These are phyloP conservation scores for Acleris cristana DNA, from an alignment of 2,888 invertebrate genomes.

Conservation along the genomic window DNA sequence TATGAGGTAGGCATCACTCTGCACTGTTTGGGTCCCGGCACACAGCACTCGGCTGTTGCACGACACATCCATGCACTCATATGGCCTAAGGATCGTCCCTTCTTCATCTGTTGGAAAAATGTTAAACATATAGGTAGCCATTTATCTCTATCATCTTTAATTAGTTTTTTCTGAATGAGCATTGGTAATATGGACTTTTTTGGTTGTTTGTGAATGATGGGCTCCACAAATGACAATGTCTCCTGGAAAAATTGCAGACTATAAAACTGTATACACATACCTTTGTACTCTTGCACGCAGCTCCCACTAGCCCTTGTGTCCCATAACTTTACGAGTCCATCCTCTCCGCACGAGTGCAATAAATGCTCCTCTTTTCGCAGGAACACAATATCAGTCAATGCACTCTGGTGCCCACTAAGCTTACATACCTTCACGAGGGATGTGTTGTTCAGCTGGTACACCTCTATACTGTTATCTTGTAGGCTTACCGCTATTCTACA, in stretches of 20 bases:
- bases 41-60: slow-evolving; percentile 87
- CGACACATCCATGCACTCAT: slow-evolving; percentile 90
- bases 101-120: slow-evolving; percentile 50
- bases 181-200: too few relatives aligned
- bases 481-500: slow-evolving; percentile 65
- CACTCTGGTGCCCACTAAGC: slow-evolving; percentile 72
- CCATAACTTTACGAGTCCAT: slow-evolving; percentile 85
- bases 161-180: too few relatives aligned
- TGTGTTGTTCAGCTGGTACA: slow-evolving; percentile 64
- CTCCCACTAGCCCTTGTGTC: slow-evolving; percentile 83
- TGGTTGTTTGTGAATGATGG: too few relatives aligned
- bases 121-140: too few relatives aligned
- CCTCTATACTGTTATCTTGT: slow-evolving; percentile 68
- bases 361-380: slow-evolving; percentile 82
- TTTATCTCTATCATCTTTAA: too few relatives aligned
- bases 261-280: slow-evolving; percentile 44
- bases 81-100: slow-evolving; percentile 76
- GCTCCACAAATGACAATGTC: neutral
- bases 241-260: neutral
- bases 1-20: slow-evolving; percentile 88
- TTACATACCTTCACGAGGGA: slow-evolving; percentile 64
- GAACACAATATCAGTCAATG: slow-evolving; percentile 84
- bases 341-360: slow-evolving; percentile 83
- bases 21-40: slow-evolving; percentile 88
- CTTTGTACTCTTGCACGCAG: slow-evolving; percentile 68